These are phyloP conservation scores for Marmota flaviventris DNA, from an alignment of 2,113 vertebrate species.

Conservation along the genomic window DNA sequence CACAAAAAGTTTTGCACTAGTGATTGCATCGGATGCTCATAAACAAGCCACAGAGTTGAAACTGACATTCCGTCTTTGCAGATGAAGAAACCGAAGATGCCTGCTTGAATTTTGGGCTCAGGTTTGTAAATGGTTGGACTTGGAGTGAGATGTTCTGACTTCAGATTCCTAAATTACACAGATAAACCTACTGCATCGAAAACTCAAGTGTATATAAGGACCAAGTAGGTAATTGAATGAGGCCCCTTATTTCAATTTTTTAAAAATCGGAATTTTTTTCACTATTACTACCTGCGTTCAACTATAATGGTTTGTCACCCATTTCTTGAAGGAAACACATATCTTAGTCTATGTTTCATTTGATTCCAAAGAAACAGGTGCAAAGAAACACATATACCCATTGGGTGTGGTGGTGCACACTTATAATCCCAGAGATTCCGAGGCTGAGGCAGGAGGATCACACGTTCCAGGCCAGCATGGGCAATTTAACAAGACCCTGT, in stretches of 20 bases:
- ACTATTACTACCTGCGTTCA: not conserved
- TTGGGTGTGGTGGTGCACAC: no score
- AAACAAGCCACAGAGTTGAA: not conserved
- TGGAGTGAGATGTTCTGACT: not conserved
- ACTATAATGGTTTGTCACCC: not conserved
- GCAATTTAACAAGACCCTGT: no score
- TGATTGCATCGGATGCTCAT: not conserved
- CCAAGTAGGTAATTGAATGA: not conserved
- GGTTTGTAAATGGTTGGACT: not conserved
- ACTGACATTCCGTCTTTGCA: not conserved
- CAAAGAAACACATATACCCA: not conserved
- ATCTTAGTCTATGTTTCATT: no score
- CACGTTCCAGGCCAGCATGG: no score
- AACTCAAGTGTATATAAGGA: not conserved
- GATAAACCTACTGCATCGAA: not conserved
- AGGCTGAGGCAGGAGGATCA: no score
- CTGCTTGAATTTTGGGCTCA: not conserved
- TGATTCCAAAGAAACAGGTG: not conserved
- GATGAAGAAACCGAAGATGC: not conserved
- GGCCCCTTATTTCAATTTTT: not conserved
- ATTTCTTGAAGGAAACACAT: not conserved
- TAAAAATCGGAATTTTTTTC: not conserved
- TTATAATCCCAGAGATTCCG: no score
- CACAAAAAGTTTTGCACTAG: not conserved
- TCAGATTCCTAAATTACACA: not conserved